These are phyloP conservation scores for Parnassius smintheus DNA, from an alignment of 2,888 invertebrate species.

Conservation along the genomic window DNA sequence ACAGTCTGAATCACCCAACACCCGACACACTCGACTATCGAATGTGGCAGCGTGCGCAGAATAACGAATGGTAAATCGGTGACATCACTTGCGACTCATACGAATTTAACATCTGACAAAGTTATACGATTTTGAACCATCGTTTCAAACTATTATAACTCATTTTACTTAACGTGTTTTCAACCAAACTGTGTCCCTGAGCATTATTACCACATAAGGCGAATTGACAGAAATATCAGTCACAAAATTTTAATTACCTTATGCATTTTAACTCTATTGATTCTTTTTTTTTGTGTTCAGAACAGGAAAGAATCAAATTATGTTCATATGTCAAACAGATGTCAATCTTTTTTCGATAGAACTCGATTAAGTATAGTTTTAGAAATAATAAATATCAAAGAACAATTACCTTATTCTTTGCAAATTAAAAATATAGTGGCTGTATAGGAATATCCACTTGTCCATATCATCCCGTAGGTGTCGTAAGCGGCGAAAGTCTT, in stretches of 20 bases:
- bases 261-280: slow-evolving; percentile 24
- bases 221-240: slow-evolving; percentile 44
- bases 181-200: slow-evolving; percentile 50
- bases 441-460: no score
- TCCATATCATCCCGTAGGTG: no score
- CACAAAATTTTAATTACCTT: slow-evolving; percentile 41
- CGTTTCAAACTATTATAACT: slow-evolving; percentile 41
- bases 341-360: no score
- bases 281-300: no score
- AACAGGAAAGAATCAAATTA: no score
- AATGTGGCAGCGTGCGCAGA: slow-evolving; percentile 55
- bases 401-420: no score
- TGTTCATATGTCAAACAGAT: no score
- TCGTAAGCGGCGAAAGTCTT: no score
- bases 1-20: slow-evolving; percentile 59
- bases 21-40: slow-evolving; percentile 54
- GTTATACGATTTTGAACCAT: slow-evolving; percentile 38
- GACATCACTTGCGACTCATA: slow-evolving; percentile 50
- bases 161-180: slow-evolving; percentile 40
- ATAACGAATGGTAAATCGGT: slow-evolving; percentile 77
- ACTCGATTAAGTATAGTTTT: no score
- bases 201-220: slow-evolving; percentile 48
- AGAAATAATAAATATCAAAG: no score
- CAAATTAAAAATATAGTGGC: no score
- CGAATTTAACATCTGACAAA: slow-evolving; percentile 41